These are phyloP conservation scores for Phenganax marumi DNA, from an alignment of 92 coral and sea anemone species.

Conservation along the genomic window DNA sequence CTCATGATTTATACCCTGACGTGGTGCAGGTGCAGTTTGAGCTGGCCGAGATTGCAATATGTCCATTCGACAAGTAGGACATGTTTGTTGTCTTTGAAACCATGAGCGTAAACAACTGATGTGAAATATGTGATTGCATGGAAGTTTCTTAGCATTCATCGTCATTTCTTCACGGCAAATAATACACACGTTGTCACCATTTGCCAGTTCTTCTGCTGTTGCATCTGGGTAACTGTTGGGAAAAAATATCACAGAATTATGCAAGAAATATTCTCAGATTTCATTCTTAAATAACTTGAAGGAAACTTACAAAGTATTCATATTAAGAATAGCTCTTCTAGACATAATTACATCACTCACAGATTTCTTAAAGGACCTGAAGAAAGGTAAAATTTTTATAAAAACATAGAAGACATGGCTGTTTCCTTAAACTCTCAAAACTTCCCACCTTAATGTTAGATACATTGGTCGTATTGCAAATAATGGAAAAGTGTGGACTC, in stretches of 20 bases:
- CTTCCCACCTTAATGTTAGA: conserved; percentile 78
- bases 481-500: conserved; percentile 94
- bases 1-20: conserved; percentile 42
- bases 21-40: conserved; percentile 36
- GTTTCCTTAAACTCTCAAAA: not conserved
- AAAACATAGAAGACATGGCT: not conserved
- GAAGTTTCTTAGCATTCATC: conserved; percentile 91
- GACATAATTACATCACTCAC: conserved; percentile 98
- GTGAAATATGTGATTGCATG: conserved; percentile 97
- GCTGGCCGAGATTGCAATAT: conserved; percentile 62
- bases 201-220: conserved; percentile 83
- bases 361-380: conserved; percentile 90
- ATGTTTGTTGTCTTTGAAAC: conserved; percentile 97
- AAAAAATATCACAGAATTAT: not conserved
- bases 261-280: not conserved
- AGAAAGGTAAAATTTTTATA: not conserved
- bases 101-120: conserved; percentile 94
- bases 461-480: conserved; percentile 99
- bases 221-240: conserved; percentile 89
- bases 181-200: conserved; percentile 95
- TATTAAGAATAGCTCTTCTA: conserved; percentile 88
- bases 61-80: conserved; percentile 99
- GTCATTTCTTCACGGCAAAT: conserved; percentile 98
- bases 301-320: conserved; percentile 87
- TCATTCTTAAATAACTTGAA: not conserved